Evolutionary conservation across 2,888 invertebrate species (phyloP).

Genomic region (Capitulum mitella): DNA sequence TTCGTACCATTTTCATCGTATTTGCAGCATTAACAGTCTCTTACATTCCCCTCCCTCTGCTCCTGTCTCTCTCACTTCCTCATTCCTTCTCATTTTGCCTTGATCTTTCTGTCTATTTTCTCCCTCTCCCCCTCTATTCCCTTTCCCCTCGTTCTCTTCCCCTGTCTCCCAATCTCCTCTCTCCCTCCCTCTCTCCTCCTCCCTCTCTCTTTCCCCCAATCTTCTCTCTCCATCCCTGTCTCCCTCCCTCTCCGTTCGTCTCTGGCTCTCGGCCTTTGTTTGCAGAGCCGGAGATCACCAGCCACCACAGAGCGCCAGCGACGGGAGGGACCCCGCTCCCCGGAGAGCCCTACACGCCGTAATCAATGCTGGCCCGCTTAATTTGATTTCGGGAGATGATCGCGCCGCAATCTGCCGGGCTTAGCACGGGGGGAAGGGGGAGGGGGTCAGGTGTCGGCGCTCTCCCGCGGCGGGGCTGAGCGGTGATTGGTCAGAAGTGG

Average conservation of each 20-base stretch:
- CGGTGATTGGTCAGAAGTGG: too few relatives aligned
- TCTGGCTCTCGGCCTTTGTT: not conserved
- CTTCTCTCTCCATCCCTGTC: not conserved
- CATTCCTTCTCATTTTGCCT: not conserved
- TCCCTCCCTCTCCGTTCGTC: not conserved
- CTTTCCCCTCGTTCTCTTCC: not conserved
- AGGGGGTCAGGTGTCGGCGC: too few relatives aligned
- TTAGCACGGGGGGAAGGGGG: not conserved
- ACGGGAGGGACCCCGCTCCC: not conserved
- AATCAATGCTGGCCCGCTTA: conserved; percentile 9
- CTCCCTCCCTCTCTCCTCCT: not conserved
- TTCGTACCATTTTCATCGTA: too few relatives aligned
- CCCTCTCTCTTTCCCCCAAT: not conserved
- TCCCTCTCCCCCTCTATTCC: not conserved
- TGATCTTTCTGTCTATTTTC: not conserved
- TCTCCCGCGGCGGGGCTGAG: too few relatives aligned
- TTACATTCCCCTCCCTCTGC: not conserved
- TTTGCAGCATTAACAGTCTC: too few relatives aligned
- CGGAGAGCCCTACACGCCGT: not conserved
- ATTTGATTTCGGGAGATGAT: conserved; percentile 22
- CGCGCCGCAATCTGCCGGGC: conserved; percentile 8
- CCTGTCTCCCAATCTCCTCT: too few relatives aligned
- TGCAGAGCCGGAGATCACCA: not conserved
- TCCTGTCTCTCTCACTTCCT: not conserved
- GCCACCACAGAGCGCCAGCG: not conserved